Base-by-base conservation (phyloP, 2,888 invertebrate genomes). In the Steromphala cineraria region DNA sequence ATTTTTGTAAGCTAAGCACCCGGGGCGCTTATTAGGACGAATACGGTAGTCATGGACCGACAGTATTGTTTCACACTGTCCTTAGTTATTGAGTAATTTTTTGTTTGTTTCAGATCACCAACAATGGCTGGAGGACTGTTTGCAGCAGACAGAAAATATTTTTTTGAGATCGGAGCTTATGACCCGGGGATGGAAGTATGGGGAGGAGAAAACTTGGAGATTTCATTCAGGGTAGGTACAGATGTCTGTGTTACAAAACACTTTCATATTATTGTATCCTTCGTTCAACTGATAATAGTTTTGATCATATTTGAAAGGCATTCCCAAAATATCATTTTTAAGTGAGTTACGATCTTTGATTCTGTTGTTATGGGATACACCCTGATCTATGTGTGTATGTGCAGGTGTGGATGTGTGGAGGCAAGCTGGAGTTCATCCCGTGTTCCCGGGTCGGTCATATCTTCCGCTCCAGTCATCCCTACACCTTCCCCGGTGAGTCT, bases 121-220 rank as follows among this genome's bases (percentile, higher is more conserved):
- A 99, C 99, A 0, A 99, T 99, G 99, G 98, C 99, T n/a, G 99
- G 99, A 0, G 99, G 99, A 0, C 94, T 99, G 81, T 98, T 99
- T 94, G 99, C 98, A 0, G 98, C 98, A 78, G 96, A 97, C 88
- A 95, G 97, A 78, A 95, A 96, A 79, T 99, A 97, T 94, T 99
- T 98, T 94, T 99, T 98, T 97, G 97, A 98, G 93, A 90, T 94
- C 52, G 94, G 94, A 19, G 97, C 97, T 3, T 99, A 99, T 92
- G 99, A 99, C 93, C 96, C 97, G 87, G 97, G 96, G 86, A 99
- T 99, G 99, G 97, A 98, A 78, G 92, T 94, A 1, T 94, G 93
- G 93, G 93, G 93, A 36, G 94, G 93, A 0, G 99, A 99, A 94
- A 99, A 99, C 94, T 95, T 99, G 52, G 99, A 99, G 94, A 98